phyloP scores from a whole-genome alignment of 2,113 vertebrate species.

The Melanocharis versteri region DNA sequence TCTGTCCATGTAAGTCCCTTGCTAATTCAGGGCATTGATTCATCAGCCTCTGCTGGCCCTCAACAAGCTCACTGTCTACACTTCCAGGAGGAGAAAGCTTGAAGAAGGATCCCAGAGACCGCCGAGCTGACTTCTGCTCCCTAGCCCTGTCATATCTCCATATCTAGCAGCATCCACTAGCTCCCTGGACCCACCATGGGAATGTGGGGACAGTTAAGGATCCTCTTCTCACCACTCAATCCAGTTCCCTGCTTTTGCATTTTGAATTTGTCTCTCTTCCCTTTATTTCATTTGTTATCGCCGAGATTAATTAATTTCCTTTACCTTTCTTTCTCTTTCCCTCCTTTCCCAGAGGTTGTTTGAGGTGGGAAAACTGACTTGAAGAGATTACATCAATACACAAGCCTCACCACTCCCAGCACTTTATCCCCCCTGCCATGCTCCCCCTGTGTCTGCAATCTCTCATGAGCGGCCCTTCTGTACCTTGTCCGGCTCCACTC shows the following conservation, averaged over 20 bases:
- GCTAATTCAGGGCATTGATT: background rate
- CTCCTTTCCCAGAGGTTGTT: background rate
- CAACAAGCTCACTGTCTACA: background rate
- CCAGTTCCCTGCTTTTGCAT: background rate
- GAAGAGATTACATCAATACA: background rate
- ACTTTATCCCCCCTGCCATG: rapidly evolving
- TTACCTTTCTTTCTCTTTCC: background rate
- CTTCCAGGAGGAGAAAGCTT: background rate
- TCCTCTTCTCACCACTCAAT: background rate
- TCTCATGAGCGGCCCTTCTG: background rate
- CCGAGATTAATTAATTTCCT: background rate
- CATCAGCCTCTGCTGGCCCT: background rate
- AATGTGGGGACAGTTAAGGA: background rate
- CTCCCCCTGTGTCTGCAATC: background rate
- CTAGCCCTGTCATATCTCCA: background rate
- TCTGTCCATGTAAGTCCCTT: rapidly evolving
- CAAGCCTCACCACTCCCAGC: background rate
- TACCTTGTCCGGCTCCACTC: background rate
- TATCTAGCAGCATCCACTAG: background rate
- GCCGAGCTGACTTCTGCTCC: background rate
- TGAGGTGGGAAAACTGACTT: background rate
- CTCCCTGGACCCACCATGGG: rapidly evolving
- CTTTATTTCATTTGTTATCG: background rate
- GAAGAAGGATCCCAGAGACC: background rate
- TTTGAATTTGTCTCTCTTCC: background rate